phyloP scores from a whole-genome alignment of 2,113 vertebrate species.

The Casuarius casuarius region DNA sequence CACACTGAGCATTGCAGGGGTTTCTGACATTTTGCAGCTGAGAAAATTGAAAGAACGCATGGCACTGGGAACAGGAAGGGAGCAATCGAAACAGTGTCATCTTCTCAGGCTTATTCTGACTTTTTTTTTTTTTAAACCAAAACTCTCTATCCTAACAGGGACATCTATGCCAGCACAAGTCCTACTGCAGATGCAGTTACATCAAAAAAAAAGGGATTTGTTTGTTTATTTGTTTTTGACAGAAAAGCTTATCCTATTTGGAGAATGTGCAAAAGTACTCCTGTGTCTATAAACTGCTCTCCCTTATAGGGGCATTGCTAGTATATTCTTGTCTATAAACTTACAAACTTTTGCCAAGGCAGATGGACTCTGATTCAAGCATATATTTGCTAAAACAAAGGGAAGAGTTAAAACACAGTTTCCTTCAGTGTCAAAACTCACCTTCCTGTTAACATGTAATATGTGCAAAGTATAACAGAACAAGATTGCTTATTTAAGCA shows the following conservation, averaged over 20 bases:
- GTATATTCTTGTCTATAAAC: too few relatives aligned
- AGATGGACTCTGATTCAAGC: conserved; percentile 31
- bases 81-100: background rate
- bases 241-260: background rate
- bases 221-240: too few relatives aligned
- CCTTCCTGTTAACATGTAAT: background rate
- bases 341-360: background rate
- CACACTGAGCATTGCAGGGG: background rate
- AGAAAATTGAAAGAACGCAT: background rate
- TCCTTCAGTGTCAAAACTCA: conserved; percentile 46
- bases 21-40: background rate
- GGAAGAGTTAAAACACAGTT: conserved; percentile 6
- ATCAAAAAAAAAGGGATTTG: background rate
- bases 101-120: background rate
- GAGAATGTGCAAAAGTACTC: background rate
- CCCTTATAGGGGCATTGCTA: too few relatives aligned
- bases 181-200: background rate
- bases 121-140: background rate
- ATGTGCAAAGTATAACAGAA: background rate
- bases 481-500: background rate
- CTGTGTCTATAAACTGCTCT: background rate
- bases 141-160: background rate
- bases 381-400: conserved; percentile 10
- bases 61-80: background rate
- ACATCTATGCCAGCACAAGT: background rate